Evolutionary conservation across 2,113 vertebrate species (phyloP).

Genomic region (Phoxinus phoxinus): DNA sequence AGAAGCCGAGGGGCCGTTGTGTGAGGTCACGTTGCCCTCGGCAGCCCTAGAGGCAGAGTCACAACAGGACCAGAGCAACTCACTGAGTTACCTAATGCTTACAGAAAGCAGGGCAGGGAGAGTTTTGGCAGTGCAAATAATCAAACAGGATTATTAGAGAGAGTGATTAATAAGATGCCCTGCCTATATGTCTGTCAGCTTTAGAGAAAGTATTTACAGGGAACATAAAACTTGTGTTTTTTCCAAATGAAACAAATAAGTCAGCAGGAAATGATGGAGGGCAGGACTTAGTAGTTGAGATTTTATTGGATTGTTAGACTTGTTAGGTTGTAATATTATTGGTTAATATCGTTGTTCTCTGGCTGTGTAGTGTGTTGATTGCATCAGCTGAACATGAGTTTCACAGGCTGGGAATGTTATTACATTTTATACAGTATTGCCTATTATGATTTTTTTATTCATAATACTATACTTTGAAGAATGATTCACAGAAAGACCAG

Average conservation of each 20-base stretch:
- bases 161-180: not conserved
- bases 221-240: not conserved
- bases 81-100: constrained; percentile 45
- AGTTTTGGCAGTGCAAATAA: not conserved
- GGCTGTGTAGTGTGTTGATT: not conserved
- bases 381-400: not conserved
- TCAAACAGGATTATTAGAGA: not conserved
- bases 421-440: not conserved
- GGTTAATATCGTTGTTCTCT: not conserved
- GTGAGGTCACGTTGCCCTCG: constrained; percentile 62
- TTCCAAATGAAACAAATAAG: not conserved
- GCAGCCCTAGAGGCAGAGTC: constrained; percentile 58
- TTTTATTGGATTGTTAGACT: constrained; percentile 15
- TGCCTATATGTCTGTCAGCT: not conserved
- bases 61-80: constrained; percentile 53
- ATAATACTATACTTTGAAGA: not conserved
- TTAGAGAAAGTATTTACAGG: not conserved
- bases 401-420: not conserved
- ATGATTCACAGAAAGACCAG: not conserved
- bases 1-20: constrained; percentile 44
- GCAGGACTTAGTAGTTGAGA: not conserved
- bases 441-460: not conserved
- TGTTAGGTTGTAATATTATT: not conserved
- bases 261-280: not conserved
- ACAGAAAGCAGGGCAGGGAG: not conserved